These are phyloP conservation scores for Leptinotarsa texana DNA, from an alignment of 1,140 invertebrate genomes.

Conservation along the genomic window DNA sequence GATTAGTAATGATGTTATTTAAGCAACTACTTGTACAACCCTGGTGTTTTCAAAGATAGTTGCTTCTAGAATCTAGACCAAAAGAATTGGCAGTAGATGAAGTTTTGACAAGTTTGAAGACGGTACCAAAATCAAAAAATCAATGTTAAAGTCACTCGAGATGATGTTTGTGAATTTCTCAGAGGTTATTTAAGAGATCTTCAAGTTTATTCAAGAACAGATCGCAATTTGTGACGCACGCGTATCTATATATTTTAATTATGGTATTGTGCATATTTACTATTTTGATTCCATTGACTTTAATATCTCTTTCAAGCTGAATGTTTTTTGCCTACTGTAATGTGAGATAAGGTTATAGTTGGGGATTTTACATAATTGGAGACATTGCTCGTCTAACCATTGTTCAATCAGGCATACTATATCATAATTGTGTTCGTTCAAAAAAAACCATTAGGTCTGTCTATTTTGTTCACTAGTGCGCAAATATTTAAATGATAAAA, in stretches of 20 bases:
- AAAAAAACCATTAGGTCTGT: not conserved
- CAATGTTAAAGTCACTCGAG: too few species aligned
- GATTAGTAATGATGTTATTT: not conserved
- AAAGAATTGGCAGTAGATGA: too few species aligned
- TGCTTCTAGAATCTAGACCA: not conserved
- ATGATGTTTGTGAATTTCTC: too few species aligned
- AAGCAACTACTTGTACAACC: not conserved
- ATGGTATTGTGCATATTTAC: not conserved
- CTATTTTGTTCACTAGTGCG: not conserved
- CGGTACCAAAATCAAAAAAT: too few species aligned
- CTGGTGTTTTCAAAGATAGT: not conserved
- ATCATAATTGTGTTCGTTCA: not conserved
- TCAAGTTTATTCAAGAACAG: too few species aligned
- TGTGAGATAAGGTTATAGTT: not conserved
- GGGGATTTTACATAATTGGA: not conserved
- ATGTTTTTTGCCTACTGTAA: not conserved
- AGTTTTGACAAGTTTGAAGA: too few species aligned
- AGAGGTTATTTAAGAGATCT: too few species aligned
- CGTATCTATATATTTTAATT: not conserved
- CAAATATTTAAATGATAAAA: too few species aligned
- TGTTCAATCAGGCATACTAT: not conserved
- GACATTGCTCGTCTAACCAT: not conserved
- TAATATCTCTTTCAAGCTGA: not conserved
- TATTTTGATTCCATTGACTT: not conserved
- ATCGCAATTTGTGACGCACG: too few species aligned